Evolutionary conservation across 2,888 invertebrate species (phyloP).

Genomic region (Carterocephalus palaemon): DNA sequence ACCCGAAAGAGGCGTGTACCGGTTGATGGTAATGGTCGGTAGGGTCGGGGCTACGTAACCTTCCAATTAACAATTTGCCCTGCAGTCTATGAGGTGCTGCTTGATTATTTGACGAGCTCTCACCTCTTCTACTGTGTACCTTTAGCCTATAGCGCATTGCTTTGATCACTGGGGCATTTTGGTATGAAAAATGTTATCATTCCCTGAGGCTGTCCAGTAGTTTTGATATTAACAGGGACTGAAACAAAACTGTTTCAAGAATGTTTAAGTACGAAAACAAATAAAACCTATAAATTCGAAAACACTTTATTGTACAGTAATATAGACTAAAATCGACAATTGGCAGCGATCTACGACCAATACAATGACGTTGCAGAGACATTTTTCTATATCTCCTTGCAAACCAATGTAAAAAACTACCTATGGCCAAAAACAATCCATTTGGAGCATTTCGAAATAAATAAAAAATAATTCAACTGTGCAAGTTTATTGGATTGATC

Average conservation of each 20-base stretch:
- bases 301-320: too few relatives aligned
- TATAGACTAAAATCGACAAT: too few relatives aligned
- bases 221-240: too few relatives aligned
- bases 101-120: constrained; percentile 39
- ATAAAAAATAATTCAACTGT: constrained; percentile 55
- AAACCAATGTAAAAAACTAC: constrained; percentile 9
- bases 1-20: constrained; percentile 70
- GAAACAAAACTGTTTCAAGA: too few relatives aligned
- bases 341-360: too few relatives aligned
- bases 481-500: constrained; percentile 73
- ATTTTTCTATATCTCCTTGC: constrained; percentile 1
- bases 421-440: constrained; percentile 12
- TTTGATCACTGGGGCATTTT: constrained; percentile 2
- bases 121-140: constrained; percentile 26
- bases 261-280: too few relatives aligned
- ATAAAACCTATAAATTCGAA: too few relatives aligned
- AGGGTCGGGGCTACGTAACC: constrained; percentile 63
- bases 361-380: not conserved
- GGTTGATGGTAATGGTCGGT: constrained; percentile 57
- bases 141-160: not conserved
- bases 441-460: constrained; percentile 38
- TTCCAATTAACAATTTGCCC: constrained; percentile 66
- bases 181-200: too few relatives aligned
- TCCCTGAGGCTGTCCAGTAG: too few relatives aligned
- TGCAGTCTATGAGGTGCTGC: constrained; percentile 41